phyloP scores from a whole-genome alignment of 2,797 vertebrate species.

The Sphenodon punctatus region DNA sequence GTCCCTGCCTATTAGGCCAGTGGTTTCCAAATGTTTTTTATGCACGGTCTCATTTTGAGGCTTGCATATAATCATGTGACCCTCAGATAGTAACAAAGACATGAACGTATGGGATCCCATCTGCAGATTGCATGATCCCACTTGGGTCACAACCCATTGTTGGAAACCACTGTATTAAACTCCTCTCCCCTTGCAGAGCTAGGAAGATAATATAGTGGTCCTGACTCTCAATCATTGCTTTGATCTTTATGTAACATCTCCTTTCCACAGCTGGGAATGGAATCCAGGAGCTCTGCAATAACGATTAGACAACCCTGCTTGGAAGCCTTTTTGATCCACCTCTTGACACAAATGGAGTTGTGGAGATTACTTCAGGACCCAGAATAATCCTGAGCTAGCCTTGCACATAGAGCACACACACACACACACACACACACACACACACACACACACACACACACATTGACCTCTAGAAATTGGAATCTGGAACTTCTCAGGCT shows the following conservation, averaged over 20 bases:
- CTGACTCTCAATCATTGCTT: neutral
- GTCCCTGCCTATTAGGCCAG: no score
- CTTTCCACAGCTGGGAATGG: neutral
- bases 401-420: no score
- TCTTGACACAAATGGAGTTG: neutral
- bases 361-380: neutral
- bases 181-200: neutral
- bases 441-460: neutral
- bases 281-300: neutral
- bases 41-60: no score
- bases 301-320: neutral
- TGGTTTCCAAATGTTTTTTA: no score
- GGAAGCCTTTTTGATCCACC: neutral
- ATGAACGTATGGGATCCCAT: no score
- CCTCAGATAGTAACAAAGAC: no score
- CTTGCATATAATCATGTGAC: no score
- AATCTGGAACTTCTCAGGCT: neutral
- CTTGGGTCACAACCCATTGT: neutral
- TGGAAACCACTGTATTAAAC: neutral
- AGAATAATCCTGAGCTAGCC: neutral
- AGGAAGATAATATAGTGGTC: conserved; percentile 5
- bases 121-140: no score
- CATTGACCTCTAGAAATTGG: neutral
- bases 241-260: neutral
- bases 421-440: no score